Conservation (phyloP, 2,797 vertebrate species). For the Enteromius viviparus region DNA sequence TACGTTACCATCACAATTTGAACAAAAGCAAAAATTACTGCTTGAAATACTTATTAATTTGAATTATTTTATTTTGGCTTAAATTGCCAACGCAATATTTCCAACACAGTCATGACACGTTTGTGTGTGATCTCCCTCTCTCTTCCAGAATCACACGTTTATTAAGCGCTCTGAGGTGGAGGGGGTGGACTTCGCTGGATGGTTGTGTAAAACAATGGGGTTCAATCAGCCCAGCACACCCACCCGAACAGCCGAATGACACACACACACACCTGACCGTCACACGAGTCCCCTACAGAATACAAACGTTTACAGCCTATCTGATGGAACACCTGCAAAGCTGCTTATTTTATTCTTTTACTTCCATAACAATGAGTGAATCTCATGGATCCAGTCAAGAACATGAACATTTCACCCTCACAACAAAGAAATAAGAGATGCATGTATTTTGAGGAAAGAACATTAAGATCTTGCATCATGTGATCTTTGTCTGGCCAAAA, state of each 20-base stretch:
- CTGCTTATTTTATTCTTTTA: not conserved
- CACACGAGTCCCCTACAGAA: slow-evolving; percentile 1
- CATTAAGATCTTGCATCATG: not conserved
- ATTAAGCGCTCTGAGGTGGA: slow-evolving; percentile 88
- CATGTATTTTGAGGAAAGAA: not conserved
- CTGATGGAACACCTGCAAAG: not conserved
- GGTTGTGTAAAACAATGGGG: slow-evolving; percentile 86
- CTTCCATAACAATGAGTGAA: not conserved
- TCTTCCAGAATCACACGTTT: slow-evolving; percentile 84
- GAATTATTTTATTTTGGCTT: too few species aligned
- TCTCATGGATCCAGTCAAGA: not conserved
- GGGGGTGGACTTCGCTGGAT: slow-evolving; percentile 88
- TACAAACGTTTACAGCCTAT: not conserved
- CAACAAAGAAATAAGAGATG: not conserved
- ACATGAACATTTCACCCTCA: not conserved
- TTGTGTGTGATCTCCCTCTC: not conserved
- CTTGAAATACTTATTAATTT: too few species aligned
- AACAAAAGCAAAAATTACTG: too few species aligned
- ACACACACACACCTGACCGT: not conserved
- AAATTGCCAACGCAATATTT: too few species aligned
- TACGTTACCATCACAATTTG: too few species aligned
- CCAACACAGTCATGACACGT: not conserved
- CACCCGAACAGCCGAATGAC: slow-evolving; percentile 75
- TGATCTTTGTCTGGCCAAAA: not conserved
- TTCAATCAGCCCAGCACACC: slow-evolving; percentile 87